A percentile compares a stretch with the other conserved stretches of the same genome.
Evolutionary conservation across 2,888 invertebrate genomes (phyloP).

Genomic region (Pharmacophagus antenor): DNA sequence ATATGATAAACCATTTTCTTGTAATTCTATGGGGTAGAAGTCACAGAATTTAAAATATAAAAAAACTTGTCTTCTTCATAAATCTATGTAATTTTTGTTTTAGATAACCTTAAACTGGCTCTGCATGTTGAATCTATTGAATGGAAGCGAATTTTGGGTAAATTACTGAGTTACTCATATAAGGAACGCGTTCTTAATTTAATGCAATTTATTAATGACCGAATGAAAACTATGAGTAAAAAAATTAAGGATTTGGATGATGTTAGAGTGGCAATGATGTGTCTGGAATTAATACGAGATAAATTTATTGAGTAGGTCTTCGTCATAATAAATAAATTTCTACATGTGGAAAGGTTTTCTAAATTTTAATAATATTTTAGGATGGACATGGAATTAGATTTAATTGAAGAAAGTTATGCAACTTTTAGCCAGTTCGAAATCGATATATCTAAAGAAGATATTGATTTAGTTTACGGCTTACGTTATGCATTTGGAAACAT

Average conservation of each 20-base stretch:
- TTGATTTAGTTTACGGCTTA: conserved; percentile 88
- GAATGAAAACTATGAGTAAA: conserved; percentile 85
- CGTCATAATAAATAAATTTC: neutral
- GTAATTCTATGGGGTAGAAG: too few species aligned
- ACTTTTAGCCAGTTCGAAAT: conserved; percentile 85
- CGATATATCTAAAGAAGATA: conserved; percentile 87
- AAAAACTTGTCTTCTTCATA: too few species aligned
- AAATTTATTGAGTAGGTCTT: conserved; percentile 83
- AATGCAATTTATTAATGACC: conserved; percentile 88
- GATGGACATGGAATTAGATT: conserved; percentile 87
- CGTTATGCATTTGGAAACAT: conserved; percentile 89
- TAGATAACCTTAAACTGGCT: conserved; percentile 84
- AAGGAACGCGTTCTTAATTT: conserved; percentile 85
- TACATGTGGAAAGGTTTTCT: neutral
- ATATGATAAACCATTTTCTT: too few species aligned
- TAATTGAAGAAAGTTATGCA: conserved; percentile 90
- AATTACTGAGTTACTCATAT: conserved; percentile 84
- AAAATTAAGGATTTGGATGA: conserved; percentile 89
- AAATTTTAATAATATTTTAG: conserved; percentile 40
- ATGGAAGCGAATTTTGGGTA: conserved; percentile 89
- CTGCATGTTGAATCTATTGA: conserved; percentile 87
- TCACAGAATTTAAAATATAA: too few species aligned
- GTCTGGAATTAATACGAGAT: conserved; percentile 87
- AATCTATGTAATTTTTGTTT: conserved; percentile 34
- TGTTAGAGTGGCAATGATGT: conserved; percentile 89